These are phyloP conservation scores for Cathartes aura DNA, from an alignment of 2,113 vertebrate species.

Conservation along the genomic window DNA sequence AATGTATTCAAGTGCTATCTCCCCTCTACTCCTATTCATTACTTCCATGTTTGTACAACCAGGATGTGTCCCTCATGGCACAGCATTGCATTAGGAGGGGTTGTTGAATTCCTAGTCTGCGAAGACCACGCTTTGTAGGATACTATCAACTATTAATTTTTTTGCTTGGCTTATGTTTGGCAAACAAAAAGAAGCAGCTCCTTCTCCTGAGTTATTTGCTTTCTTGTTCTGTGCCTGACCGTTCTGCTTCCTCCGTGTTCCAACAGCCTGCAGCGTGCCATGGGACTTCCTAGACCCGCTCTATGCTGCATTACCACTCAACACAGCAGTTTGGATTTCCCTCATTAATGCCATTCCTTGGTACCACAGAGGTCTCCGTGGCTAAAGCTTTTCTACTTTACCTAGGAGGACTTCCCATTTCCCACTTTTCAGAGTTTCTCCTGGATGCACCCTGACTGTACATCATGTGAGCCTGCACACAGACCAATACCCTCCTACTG, in stretches of 20 bases:
- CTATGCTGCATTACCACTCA: not conserved
- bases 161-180: not conserved
- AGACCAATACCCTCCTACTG: not conserved
- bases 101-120: not conserved
- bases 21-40: not conserved
- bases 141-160: not conserved
- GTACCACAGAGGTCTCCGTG: not conserved
- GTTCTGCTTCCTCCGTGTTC: rapidly evolving
- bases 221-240: not conserved
- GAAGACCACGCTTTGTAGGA: not conserved
- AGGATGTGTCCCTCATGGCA: not conserved
- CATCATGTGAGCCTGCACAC: not conserved
- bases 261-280: not conserved
- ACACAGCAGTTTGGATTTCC: not conserved
- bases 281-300: not conserved
- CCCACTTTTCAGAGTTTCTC: not conserved
- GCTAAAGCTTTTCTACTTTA: not conserved
- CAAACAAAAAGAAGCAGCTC: not conserved
- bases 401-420: not conserved
- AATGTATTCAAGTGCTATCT: not conserved
- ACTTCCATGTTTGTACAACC: not conserved
- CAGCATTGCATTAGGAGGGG: not conserved
- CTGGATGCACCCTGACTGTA: not conserved
- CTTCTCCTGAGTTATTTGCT: not conserved
- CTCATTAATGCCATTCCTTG: not conserved